Percentiles rank a stretch among this genome's conserved stretches.
These are phyloP conservation scores for Trissolcus japonicus DNA, from an alignment of 2,888 invertebrate genomes.

Conservation along the genomic window DNA sequence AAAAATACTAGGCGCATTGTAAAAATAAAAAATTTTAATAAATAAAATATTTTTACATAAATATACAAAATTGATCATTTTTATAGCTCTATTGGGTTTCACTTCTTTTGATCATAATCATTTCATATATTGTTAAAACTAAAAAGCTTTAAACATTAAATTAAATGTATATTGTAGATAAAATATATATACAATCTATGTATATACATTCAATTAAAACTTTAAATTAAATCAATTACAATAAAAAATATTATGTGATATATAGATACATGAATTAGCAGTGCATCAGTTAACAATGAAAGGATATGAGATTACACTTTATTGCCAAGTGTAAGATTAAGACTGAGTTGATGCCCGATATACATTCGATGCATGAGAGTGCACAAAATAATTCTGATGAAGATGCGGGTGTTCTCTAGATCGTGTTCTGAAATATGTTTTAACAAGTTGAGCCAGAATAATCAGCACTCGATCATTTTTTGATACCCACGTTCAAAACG, in stretches of 20 bases:
- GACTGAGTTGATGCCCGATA: slow-evolving; percentile 38
- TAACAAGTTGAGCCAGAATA: slow-evolving; percentile 35
- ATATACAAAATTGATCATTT: no score
- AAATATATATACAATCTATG: no score
- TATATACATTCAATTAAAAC: no score
- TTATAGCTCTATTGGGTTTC: no score
- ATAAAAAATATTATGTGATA: slow-evolving; percentile 11
- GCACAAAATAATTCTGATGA: slow-evolving; percentile 37
- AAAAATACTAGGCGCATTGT: no score
- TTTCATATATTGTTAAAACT: no score
- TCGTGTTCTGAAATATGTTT: slow-evolving; percentile 55
- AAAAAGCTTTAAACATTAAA: no score
- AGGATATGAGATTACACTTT: slow-evolving; percentile 37
- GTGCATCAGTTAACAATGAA: no score
- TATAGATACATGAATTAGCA: background rate
- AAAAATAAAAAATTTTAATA: no score
- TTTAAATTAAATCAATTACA: slow-evolving; percentile 32
- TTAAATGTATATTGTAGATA: no score
- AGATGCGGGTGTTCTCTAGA: slow-evolving; percentile 50
- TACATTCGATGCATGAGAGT: slow-evolving; percentile 36
- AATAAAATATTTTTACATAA: no score
- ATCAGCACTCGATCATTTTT: slow-evolving; percentile 52
- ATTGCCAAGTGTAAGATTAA: slow-evolving; percentile 27
- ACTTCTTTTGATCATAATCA: no score
- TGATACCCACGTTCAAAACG: slow-evolving; percentile 37